A percentile compares a stretch with the other conserved stretches of the same genome.
These are phyloP conservation scores for Eupelmus urozonus DNA, from an alignment of 2,888 invertebrate species.

Conservation along the genomic window DNA sequence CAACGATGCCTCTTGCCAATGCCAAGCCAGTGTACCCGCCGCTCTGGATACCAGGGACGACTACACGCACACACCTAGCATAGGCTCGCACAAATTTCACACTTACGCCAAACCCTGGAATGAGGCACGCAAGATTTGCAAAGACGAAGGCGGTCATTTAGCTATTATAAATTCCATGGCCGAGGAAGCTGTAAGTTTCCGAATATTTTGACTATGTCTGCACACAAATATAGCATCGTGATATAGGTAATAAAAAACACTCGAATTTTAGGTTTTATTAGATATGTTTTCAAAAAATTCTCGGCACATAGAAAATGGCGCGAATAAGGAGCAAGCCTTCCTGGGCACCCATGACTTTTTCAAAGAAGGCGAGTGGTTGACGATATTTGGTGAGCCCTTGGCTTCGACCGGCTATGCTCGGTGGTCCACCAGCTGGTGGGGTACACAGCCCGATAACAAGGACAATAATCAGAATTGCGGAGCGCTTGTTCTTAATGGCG, in stretches of 20 bases:
- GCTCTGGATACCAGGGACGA: slow-evolving; percentile 65
- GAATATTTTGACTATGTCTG: neutral
- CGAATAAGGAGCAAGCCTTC: slow-evolving; percentile 61
- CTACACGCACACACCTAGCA: slow-evolving; percentile 67
- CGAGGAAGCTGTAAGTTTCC: slow-evolving; percentile 62
- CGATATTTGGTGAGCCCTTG: neutral
- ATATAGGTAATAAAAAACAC: neutral
- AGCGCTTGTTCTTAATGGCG: slow-evolving; percentile 62
- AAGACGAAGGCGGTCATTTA: slow-evolving; percentile 70
- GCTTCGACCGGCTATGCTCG: neutral
- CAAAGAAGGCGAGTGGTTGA: neutral
- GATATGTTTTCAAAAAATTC: too few relatives aligned
- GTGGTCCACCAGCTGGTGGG: neutral
- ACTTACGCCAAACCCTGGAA: slow-evolving; percentile 69
- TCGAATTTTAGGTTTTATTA: neutral
- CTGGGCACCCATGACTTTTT: neutral
- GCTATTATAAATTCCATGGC: slow-evolving; percentile 64
- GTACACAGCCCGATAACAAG: neutral
- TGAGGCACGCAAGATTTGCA: slow-evolving; percentile 70
- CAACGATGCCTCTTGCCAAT: slow-evolving; percentile 69
- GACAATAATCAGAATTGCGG: slow-evolving; percentile 64
- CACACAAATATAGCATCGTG: neutral
- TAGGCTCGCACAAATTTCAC: slow-evolving; percentile 71
- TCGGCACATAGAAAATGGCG: slow-evolving; percentile 60
- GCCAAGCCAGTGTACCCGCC: slow-evolving; percentile 64